A percentile compares a stretch with the other conserved stretches of the same genome.
Evolutionary conservation across 2,888 invertebrate genomes (phyloP).

Genomic region (Agrochola circellaris): DNA sequence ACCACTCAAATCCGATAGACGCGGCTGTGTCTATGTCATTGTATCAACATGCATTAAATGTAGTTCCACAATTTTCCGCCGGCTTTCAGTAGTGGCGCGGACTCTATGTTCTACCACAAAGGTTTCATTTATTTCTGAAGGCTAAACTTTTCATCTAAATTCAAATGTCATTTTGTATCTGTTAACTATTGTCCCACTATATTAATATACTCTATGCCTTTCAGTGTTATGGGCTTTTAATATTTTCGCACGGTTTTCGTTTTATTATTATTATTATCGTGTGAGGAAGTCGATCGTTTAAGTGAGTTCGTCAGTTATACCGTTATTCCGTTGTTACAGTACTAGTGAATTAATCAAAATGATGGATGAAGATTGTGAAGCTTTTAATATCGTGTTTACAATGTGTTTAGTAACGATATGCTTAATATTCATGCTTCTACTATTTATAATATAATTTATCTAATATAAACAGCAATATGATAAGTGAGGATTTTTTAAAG

Average conservation of each 20-base stretch:
- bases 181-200: not conserved
- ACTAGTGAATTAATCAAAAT: not conserved
- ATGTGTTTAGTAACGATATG: not conserved
- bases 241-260: not conserved
- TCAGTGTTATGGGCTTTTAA: not conserved
- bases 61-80: no score
- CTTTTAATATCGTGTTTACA: constrained; percentile 20
- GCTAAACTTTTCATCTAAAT: not conserved
- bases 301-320: not conserved
- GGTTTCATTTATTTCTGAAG: not conserved
- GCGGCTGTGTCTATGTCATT: no score
- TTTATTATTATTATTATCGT: not conserved
- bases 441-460: constrained; percentile 28
- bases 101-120: not conserved
- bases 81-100: no score
- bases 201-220: no score
- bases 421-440: constrained; percentile 15
- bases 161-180: not conserved
- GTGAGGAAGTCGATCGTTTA: no score
- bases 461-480: not conserved
- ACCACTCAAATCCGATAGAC: no score
- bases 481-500: not conserved
- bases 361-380: constrained; percentile 34
- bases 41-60: no score
- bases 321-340: not conserved